phyloP scores from a whole-genome alignment of 2,888 invertebrate species.

The Synergus laeviventris region DNA sequence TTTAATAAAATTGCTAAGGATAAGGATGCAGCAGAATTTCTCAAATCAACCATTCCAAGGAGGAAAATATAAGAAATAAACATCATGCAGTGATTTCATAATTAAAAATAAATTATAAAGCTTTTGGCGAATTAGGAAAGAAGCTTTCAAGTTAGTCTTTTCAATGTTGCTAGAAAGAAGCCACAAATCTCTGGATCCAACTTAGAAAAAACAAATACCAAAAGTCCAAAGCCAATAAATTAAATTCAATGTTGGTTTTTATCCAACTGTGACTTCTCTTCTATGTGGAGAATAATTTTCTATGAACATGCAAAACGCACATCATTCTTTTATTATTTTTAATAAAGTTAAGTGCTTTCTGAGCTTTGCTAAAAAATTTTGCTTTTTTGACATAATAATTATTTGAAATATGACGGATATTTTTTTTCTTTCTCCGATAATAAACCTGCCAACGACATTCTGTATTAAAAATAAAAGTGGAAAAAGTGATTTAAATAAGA shows the following conservation, averaged over 20 bases:
- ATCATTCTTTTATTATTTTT: constrained; percentile 4
- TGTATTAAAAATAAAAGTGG: neutral
- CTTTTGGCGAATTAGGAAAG: neutral
- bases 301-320: constrained; percentile 18
- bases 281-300: neutral
- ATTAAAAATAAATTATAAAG: neutral
- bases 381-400: neutral
- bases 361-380: neutral
- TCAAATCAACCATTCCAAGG: constrained; percentile 22
- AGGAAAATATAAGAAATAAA: neutral
- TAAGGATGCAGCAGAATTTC: neutral
- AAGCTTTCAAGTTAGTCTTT: constrained; percentile 3
- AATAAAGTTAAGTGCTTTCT: constrained; percentile 19
- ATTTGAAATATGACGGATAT: too few species aligned
- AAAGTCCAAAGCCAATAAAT: neutral
- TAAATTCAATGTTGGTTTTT: neutral
- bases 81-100: constrained; percentile 14
- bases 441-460: neutral
- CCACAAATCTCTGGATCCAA: neutral
- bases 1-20: neutral
- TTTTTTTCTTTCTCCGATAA: too few species aligned
- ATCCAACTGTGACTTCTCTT: constrained; percentile 1
- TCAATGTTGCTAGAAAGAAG: neutral
- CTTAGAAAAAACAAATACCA: neutral
- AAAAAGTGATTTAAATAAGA: neutral